Evolutionary conservation across 1,140 invertebrate species (phyloP).

Genomic region (Calephelis virginiensis): DNA sequence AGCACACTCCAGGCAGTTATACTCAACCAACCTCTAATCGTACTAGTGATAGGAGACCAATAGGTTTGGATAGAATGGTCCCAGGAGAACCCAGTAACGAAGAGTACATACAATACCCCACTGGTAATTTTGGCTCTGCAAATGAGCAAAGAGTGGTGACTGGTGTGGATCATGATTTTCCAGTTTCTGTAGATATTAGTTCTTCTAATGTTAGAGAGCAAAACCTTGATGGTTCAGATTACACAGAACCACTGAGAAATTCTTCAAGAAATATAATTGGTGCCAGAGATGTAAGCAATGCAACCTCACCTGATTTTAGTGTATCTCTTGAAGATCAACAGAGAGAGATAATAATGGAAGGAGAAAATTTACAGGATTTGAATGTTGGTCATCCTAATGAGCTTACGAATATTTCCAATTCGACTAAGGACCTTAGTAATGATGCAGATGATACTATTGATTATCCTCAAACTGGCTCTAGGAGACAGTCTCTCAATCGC

Average conservation of each 20-base stretch:
- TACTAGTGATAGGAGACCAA: slow-evolving; percentile 53
- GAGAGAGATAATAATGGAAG: slow-evolving; percentile 79
- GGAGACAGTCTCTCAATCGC: slow-evolving; percentile 56
- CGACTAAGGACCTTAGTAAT: slow-evolving; percentile 46
- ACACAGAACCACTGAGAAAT: slow-evolving; percentile 59
- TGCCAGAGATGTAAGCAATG: slow-evolving; percentile 45
- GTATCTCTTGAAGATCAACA: slow-evolving; percentile 62
- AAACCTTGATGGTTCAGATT: slow-evolving; percentile 74
- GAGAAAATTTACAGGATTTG: slow-evolving; percentile 80
- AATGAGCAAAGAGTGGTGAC: slow-evolving; percentile 75
- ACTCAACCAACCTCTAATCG: slow-evolving; percentile 43
- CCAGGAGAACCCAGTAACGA: slow-evolving; percentile 70
- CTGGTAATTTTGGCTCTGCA: slow-evolving; percentile 41
- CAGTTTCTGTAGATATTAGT: slow-evolving; percentile 42
- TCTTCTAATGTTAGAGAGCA: slow-evolving; percentile 63
- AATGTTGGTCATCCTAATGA: slow-evolving; percentile 59
- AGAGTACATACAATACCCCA: slow-evolving; percentile 58
- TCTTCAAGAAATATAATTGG: slow-evolving; percentile 60
- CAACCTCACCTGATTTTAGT: slow-evolving; percentile 47
- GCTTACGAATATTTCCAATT: slow-evolving; percentile 44
- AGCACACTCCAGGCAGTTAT: slow-evolving; percentile 64
- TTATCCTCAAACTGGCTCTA: slow-evolving; percentile 44
- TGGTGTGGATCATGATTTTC: slow-evolving; percentile 68
- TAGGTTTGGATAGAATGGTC: slow-evolving; percentile 73
- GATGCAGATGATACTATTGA: slow-evolving; percentile 49